Percentiles rank a stretch among this genome's conserved stretches.
These are phyloP conservation scores for Protosalanx chinensis DNA, from an alignment of 2,797 vertebrate genomes.

Conservation along the genomic window DNA sequence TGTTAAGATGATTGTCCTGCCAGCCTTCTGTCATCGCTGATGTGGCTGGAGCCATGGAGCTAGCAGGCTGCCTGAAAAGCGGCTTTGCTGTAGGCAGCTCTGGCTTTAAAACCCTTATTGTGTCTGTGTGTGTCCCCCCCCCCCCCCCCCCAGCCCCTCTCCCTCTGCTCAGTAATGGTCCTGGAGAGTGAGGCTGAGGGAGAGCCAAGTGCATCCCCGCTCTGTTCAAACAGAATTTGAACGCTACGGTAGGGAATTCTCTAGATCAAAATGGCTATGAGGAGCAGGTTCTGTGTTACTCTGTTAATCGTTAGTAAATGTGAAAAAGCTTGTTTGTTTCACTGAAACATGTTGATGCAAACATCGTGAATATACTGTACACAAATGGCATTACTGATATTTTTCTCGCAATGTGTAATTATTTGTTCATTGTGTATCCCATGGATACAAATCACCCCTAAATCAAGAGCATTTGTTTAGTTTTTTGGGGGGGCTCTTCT, in stretches of 20 bases:
- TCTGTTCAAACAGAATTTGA: constrained; percentile 73
- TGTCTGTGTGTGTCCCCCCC: constrained; percentile 62
- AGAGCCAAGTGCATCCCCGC: constrained; percentile 40
- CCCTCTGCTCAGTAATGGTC: constrained; percentile 41
- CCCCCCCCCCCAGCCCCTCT: constrained; percentile 33
- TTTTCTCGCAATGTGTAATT: too few species aligned
- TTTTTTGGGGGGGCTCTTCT: not conserved
- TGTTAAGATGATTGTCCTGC: constrained; percentile 81
- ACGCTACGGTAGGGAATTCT: constrained; percentile 73
- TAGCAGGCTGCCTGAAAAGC: constrained; percentile 67
- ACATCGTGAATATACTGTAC: too few species aligned
- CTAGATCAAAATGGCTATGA: constrained; percentile 72
- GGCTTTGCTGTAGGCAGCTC: constrained; percentile 80
- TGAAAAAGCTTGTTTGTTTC: constrained; percentile 26
- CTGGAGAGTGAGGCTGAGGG: constrained; percentile 51
- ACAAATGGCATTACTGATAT: too few species aligned
- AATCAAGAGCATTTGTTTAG: too few species aligned
- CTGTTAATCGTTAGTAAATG: too few species aligned
- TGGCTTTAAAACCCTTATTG: constrained; percentile 78
- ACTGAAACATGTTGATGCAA: not conserved
- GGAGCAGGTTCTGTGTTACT: constrained; percentile 13
- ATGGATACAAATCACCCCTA: too few species aligned
- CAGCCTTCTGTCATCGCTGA: constrained; percentile 79
- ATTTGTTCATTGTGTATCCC: too few species aligned
- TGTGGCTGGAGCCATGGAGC: constrained; percentile 62